Percentiles rank a stretch among this genome's conserved stretches.
Evolutionary conservation across 2,888 invertebrate genomes (phyloP).

Genomic region (Epinotia bilunana): DNA sequence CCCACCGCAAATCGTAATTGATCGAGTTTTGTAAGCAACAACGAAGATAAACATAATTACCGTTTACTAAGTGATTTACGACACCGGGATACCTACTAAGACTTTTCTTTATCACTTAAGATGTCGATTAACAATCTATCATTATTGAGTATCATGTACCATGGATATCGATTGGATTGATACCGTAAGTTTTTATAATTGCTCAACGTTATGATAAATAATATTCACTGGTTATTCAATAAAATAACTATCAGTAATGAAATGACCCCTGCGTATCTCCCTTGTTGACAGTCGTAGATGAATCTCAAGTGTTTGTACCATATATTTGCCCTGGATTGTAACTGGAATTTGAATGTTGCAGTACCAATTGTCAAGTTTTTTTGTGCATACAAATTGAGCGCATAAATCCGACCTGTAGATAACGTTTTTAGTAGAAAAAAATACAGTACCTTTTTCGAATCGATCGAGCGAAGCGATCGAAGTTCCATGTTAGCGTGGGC

Average conservation of each 20-base stretch:
- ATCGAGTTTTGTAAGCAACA: not conserved
- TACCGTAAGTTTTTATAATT: not conserved
- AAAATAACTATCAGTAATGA: constrained; percentile 3
- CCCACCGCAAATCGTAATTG: not conserved
- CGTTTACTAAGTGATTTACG: not conserved
- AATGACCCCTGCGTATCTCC: not conserved
- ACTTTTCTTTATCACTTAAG: not conserved
- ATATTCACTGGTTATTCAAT: constrained; percentile 2
- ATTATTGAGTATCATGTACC: not conserved
- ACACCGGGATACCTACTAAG: not conserved
- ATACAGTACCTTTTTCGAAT: not conserved
- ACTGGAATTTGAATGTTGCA: not conserved
- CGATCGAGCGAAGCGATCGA: too few species aligned
- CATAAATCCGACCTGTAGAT: too few species aligned
- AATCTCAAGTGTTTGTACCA: not conserved
- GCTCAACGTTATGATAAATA: constrained; percentile 33
- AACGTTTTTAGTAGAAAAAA: too few species aligned
- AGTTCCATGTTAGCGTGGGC: too few species aligned
- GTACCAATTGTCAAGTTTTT: not conserved
- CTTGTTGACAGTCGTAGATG: not conserved
- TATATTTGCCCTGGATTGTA: not conserved
- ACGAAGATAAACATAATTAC: not conserved
- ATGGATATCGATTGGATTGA: not conserved
- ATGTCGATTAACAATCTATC: not conserved
- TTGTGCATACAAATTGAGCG: not conserved